Evolutionary conservation across 2,888 invertebrate genomes (phyloP).

Genomic region (Lumbricus terrestris): DNA sequence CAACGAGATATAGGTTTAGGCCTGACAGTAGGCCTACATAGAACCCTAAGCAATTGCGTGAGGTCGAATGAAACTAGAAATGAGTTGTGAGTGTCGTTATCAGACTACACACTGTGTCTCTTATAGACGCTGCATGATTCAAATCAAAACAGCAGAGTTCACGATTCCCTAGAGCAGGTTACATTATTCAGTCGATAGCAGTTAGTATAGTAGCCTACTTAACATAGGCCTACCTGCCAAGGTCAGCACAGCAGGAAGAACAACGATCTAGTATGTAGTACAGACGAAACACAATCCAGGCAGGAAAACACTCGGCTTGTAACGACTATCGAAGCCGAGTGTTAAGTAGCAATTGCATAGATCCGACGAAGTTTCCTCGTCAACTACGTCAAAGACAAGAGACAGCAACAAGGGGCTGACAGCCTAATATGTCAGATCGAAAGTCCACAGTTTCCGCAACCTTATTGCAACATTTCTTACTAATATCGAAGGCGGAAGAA

Average conservation of each 20-base stretch:
- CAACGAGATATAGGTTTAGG: too few relatives aligned
- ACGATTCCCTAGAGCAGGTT: too few relatives aligned
- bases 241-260: background rate
- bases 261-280: background rate
- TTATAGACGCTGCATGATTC: too few relatives aligned
- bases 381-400: background rate
- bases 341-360: background rate
- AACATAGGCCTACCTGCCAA: background rate
- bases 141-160: background rate
- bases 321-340: background rate
- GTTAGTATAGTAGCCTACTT: background rate
- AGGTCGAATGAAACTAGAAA: background rate
- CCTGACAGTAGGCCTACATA: too few relatives aligned
- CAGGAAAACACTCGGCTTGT: background rate
- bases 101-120: background rate
- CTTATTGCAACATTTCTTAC: background rate
- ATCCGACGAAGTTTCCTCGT: background rate
- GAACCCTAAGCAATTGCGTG: background rate
- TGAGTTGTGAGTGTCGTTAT: background rate
- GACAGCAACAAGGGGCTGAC: background rate
- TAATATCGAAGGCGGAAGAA: background rate
- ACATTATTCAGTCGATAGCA: background rate
- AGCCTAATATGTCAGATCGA: background rate
- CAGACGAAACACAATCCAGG: background rate
- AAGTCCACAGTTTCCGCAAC: background rate